Conservation (phyloP, 1,140 invertebrate species). For the Bombus picipes region DNA sequence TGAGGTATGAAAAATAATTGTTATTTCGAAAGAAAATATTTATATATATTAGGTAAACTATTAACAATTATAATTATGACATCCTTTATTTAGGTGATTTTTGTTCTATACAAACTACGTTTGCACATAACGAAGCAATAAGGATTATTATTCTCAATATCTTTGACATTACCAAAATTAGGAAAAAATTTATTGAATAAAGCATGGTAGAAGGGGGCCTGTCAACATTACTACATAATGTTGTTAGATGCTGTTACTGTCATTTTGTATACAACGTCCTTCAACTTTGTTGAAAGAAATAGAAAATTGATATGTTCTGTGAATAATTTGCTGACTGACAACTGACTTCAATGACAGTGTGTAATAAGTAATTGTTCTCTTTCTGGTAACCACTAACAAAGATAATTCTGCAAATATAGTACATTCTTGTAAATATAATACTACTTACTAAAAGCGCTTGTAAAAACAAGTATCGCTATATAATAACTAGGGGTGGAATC, state of each 20-base stretch:
- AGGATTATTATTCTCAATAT: background rate
- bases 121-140: background rate
- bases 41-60: background rate
- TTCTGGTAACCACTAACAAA: background rate
- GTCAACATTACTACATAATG: background rate
- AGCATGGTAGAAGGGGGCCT: background rate
- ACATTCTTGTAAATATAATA: background rate
- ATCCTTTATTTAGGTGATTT: background rate
- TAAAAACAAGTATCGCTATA: background rate
- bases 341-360: background rate
- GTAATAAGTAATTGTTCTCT: background rate
- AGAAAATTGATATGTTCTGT: background rate
- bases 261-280: background rate
- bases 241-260: background rate
- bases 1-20: conserved; percentile 83
- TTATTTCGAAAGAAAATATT: background rate
- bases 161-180: background rate
- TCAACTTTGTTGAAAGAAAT: background rate
- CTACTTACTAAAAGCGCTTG: background rate
- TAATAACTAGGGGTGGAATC: background rate
- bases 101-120: background rate
- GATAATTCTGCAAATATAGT: background rate
- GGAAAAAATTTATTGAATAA: background rate
- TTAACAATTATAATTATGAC: background rate
- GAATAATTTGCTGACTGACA: background rate